Evolutionary conservation across 1,140 invertebrate genomes (phyloP).

Genomic region (Pectinophora gossypiella): DNA sequence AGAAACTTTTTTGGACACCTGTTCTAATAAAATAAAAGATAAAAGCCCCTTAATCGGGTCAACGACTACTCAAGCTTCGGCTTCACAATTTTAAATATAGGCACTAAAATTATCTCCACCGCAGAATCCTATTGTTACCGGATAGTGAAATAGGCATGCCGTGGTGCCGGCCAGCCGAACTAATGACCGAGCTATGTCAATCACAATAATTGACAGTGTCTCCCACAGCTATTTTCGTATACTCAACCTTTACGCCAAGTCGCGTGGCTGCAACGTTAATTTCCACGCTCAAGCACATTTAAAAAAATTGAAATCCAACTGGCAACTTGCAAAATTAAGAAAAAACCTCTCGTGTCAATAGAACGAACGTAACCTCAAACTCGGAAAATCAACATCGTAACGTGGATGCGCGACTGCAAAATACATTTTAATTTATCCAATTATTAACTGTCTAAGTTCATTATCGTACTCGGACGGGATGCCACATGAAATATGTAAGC

Average conservation of each 20-base stretch:
- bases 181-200: constrained; percentile 64
- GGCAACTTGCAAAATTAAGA: not conserved
- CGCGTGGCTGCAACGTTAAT: not conserved
- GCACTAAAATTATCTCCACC: not conserved
- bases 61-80: not conserved
- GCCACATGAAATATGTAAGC: not conserved
- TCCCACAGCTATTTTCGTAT: constrained; percentile 53
- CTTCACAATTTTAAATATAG: not conserved
- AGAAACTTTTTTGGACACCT: not conserved
- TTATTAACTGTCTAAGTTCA: not conserved
- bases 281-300: constrained; percentile 6
- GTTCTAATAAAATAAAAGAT: not conserved
- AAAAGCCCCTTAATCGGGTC: not conserved
- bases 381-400: constrained; percentile 56
- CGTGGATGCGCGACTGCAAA: constrained; percentile 41
- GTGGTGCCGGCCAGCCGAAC: constrained; percentile 20
- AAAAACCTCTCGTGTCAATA: constrained; percentile 47
- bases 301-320: constrained; percentile 17
- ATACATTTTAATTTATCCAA: constrained; percentile 10
- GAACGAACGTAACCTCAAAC: constrained; percentile 61
- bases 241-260: constrained; percentile 10
- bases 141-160: constrained; percentile 21
- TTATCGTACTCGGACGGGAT: not conserved
- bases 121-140: constrained; percentile 7
- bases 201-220: constrained; percentile 67